Conservation (phyloP, 2,113 vertebrate genomes). For the Pholis gunnellus region DNA sequence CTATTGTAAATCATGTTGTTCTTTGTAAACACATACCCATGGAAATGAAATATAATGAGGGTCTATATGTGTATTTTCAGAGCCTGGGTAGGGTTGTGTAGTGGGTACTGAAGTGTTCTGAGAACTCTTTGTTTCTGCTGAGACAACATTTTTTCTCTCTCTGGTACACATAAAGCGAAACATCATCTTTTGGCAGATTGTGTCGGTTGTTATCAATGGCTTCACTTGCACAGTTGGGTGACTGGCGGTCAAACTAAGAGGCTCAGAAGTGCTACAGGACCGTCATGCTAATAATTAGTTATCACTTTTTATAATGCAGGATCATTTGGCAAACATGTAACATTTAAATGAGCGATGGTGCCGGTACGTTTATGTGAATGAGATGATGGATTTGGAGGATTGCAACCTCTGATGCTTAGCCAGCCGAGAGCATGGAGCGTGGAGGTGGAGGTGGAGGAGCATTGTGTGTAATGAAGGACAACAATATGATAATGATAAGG, state of each 20-base stretch:
- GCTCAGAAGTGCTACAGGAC: neutral
- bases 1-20: neutral
- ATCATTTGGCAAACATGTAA: neutral
- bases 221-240: slow-evolving; percentile 17
- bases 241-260: slow-evolving; percentile 5
- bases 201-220: slow-evolving; percentile 5
- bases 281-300: neutral
- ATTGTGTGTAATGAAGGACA: neutral
- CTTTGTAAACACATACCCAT: neutral
- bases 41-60: slow-evolving; percentile 5
- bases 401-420: neutral
- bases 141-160: slow-evolving; percentile 37
- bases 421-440: neutral
- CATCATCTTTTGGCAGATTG: slow-evolving; percentile 7
- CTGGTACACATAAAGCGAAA: slow-evolving; percentile 4
- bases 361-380: neutral
- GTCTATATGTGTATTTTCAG: slow-evolving; percentile 8
- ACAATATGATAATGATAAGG: neutral
- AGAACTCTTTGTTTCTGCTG: slow-evolving; percentile 24
- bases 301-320: neutral
- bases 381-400: neutral
- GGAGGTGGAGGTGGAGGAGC: neutral
- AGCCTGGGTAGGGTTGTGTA: neutral
- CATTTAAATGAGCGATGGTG: neutral
- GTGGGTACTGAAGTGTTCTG: slow-evolving; percentile 4